Base-by-base conservation (phyloP, 2,888 invertebrate genomes). In the Chromoteleia sp. region DNA sequence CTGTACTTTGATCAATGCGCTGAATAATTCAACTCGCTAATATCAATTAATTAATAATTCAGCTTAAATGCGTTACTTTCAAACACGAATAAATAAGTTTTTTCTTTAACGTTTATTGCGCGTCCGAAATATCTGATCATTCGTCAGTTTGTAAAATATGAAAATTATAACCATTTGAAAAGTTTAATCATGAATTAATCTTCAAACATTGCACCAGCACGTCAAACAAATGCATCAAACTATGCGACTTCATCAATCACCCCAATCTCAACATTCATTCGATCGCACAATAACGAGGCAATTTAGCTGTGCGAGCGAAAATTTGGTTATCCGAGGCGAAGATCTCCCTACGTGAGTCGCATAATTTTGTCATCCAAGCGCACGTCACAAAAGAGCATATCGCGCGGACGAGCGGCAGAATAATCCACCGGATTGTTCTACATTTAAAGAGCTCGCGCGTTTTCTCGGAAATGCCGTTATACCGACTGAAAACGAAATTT, bases 381-480 rank as follows among this genome's bases (percentile, higher is more conserved):
- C 3, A 2, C 30, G 10, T 39, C 19, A 54, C 52, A 68, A 56
- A 21, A 45, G 33, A 25, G 19, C 29, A 43, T 10, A 25, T 30
- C 52, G 30, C 25, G 54, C 45, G 15, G 10, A 68, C 39, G 19
- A 21, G 10, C 15, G 10, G 17, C 50, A 15, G 12, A 54, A 43
- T 21, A 58, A 39, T 45, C 19, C 30, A 17, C 15, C n/a, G 12
- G 5, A 45, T 68, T 68, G 68, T 61, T 68, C 61, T 29, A 54
- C 68, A 68, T 77, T 68, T 54, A 39, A 56, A 63, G 61, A 56
- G 43, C 45, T 63, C 48, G 63, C 61, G 54, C 61, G 54, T 63
- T 77, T 77, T 70, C 71, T 56, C 39, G 76, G 68, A 77, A 68
- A 54, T 33, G 48, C 61, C 68, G 76, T 68, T 61, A 67, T 10